phyloP scores from a whole-genome alignment of 2,113 vertebrate genomes.

The Silurus glanis region DNA sequence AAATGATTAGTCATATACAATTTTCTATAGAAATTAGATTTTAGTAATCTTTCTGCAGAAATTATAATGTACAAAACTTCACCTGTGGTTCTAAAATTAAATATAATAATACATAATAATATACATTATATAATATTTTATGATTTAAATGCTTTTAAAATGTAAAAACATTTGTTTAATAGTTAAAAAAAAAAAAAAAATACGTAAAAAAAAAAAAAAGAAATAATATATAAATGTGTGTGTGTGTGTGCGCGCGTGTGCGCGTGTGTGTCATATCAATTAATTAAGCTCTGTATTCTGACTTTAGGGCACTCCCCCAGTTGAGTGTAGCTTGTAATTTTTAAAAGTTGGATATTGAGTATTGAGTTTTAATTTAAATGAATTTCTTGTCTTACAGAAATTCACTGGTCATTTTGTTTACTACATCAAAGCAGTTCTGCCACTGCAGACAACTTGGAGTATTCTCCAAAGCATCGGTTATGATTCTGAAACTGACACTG shows the following conservation, averaged over 20 bases:
- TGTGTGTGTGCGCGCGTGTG: too few species aligned
- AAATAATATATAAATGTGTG: too few species aligned
- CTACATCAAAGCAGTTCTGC: constrained; percentile 74
- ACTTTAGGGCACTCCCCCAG: constrained; percentile 45
- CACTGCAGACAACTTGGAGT: constrained; percentile 60
- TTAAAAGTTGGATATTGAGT: neutral
- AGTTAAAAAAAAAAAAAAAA: too few species aligned
- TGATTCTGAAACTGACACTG: constrained; percentile 62
- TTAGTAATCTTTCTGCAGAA: neutral
- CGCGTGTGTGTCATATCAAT: too few species aligned
- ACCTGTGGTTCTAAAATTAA: neutral
- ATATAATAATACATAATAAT: neutral
- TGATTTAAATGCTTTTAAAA: neutral
- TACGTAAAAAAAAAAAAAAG: too few species aligned
- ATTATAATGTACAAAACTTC: neutral
- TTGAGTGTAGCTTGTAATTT: neutral
- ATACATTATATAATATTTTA: neutral
- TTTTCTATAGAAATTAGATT: neutral
- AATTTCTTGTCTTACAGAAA: constrained; percentile 63
- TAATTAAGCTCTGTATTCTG: too few species aligned
- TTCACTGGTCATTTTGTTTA: constrained; percentile 85
- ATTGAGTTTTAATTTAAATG: neutral
- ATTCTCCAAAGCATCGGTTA: constrained; percentile 81
- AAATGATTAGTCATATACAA: neutral
- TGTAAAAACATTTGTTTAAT: too few species aligned